Evolutionary conservation across 2,888 invertebrate species (phyloP).

Genomic region (Chirona hameri): DNA sequence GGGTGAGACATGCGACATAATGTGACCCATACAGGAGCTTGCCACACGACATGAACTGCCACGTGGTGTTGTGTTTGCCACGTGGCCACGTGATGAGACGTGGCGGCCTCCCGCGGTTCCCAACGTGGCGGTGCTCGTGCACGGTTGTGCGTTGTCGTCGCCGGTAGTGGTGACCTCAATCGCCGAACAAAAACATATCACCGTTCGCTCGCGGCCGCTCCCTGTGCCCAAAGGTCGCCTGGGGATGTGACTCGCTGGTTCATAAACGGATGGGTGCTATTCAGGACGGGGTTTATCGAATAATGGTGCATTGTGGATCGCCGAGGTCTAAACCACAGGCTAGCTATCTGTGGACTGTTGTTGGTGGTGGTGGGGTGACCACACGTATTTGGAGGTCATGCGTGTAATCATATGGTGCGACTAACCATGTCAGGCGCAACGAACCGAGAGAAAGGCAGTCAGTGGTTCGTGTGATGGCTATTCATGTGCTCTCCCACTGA

Average conservation of each 20-base stretch:
- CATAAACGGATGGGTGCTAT: too few relatives aligned
- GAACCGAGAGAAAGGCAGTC: neutral
- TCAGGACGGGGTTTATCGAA: neutral
- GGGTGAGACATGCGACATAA: neutral
- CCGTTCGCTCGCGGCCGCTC: neutral
- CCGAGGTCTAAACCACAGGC: neutral
- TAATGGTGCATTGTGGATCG: neutral
- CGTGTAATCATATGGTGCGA: neutral
- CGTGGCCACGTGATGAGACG: neutral
- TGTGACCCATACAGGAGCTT: neutral
- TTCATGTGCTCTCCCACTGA: neutral
- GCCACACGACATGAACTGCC: neutral
- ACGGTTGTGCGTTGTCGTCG: neutral
- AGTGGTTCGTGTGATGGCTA: neutral
- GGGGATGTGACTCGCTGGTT: too few relatives aligned
- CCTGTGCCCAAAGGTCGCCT: neutral
- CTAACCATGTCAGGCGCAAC: neutral
- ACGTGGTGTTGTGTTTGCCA: neutral
- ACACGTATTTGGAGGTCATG: neutral
- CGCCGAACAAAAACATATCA: neutral
- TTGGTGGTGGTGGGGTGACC: neutral
- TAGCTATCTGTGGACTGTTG: neutral
- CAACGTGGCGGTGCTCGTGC: neutral
- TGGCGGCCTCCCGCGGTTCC: neutral
- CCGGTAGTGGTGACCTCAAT: constrained; percentile 3